Evolutionary conservation across 2,888 invertebrate genomes (phyloP), one percentile per base, ranked within the genome.

Genomic region (Meganola albula): DNA sequence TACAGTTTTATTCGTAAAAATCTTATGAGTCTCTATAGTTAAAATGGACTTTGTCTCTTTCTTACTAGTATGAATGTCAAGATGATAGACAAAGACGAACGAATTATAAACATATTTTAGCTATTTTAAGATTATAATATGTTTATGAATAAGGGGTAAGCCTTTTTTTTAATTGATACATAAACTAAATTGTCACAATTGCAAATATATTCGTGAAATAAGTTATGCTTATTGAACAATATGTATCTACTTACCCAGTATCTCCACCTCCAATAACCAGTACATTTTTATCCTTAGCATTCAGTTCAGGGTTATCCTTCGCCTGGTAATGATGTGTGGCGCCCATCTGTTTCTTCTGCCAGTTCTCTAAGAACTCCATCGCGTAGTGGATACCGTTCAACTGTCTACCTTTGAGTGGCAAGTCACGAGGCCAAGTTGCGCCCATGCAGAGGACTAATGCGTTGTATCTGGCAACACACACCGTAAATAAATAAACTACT

Each of bases 381-480:
- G 99, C 99, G 83, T 94, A 99, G 84, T 98, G 94, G 57, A 99
- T 97, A 37, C 99, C 99, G 54, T 91, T 90, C 18, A 98, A 84
- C 64, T 98, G 90, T 6, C 98, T 90, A 34, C 98, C 96, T 64
- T 93, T 91, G 30, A 95, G 88, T 0, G 92, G 92, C 39, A 95
- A 73, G 82, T 99, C 99, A 36, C 99, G 90, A 0, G 99, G 98
- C 94, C 97, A 97, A 0, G 99, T 98, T 3, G 99, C 95, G 4
- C 99, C 99, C 37, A 95, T 93, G 65, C 96, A 95, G 7, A 99
- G 82, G 1, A 98, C 88, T 4, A 98, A 88, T 0, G 97, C 97
- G 74, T 98, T 94, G 77, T 90, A 92, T 57, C 93, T 91, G 42
- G 20, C n/a, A n/a, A n/a, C n/a, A n/a, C n/a, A n/a, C n/a, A n/a